These are phyloP conservation scores for Euleptes europaea DNA, from an alignment of 2,113 vertebrate species.

Conservation along the genomic window DNA sequence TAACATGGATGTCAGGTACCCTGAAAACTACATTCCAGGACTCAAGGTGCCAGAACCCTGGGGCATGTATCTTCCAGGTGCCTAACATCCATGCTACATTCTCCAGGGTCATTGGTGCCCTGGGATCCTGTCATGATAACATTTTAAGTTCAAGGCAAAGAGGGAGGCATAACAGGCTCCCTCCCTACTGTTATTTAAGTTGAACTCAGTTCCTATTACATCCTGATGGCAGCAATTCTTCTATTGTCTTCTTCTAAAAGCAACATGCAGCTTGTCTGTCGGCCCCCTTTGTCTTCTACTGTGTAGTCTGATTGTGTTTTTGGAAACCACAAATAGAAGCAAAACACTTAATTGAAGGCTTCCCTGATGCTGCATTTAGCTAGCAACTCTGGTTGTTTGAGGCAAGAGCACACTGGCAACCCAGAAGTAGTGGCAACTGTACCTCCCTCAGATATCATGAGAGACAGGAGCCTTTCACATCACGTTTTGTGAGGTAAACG, in stretches of 20 bases:
- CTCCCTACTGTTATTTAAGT: conserved; percentile 19
- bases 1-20: too few species aligned
- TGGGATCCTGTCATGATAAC: too few species aligned
- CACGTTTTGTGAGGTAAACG: conserved; percentile 53
- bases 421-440: conserved; percentile 63
- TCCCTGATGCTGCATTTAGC: conserved; percentile 71
- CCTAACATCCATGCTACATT: too few species aligned
- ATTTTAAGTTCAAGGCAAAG: too few species aligned
- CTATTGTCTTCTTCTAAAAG: conserved; percentile 48
- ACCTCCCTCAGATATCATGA: conserved; percentile 70
- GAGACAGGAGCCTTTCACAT: conserved; percentile 56
- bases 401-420: conserved; percentile 67
- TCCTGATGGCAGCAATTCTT: conserved; percentile 52
- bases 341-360: conserved; percentile 74
- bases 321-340: conserved; percentile 75
- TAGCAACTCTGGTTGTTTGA: conserved; percentile 56
- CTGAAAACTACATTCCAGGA: too few species aligned
- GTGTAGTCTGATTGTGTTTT: conserved; percentile 66
- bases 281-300: conserved; percentile 66
- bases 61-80: too few species aligned
- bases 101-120: too few species aligned
- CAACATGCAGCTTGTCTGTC: conserved; percentile 41
- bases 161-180: too few species aligned
- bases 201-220: conserved; percentile 27
- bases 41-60: too few species aligned